A percentile compares a stretch with the other conserved stretches of the same genome.
These are phyloP conservation scores for Pseudochirops cupreus DNA, from an alignment of 2,797 vertebrate species.

Conservation along the genomic window DNA sequence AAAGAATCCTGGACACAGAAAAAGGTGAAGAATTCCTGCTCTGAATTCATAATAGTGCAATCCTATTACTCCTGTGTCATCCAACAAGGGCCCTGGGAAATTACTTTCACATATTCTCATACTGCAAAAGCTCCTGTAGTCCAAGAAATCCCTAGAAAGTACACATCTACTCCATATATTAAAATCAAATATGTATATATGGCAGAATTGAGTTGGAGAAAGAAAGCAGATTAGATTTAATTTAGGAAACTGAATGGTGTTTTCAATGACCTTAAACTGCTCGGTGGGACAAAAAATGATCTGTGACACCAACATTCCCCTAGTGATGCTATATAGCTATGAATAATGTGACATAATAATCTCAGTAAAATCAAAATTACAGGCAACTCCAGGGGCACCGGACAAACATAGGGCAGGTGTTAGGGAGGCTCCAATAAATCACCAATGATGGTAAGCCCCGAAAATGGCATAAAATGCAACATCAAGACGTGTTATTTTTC, in stretches of 20 bases:
- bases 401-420: neutral
- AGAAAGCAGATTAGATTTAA: neutral
- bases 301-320: neutral
- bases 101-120: neutral
- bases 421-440: neutral
- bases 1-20: neutral
- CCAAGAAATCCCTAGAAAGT: conserved; percentile 3
- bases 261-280: neutral
- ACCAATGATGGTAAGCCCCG: neutral
- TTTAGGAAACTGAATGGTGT: neutral
- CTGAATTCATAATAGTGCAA: neutral
- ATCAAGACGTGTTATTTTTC: neutral
- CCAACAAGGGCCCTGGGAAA: neutral
- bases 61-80: neutral
- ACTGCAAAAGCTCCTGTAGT: neutral
- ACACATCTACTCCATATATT: neutral
- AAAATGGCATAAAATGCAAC: neutral
- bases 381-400: neutral
- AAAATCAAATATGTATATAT: neutral
- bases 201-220: neutral
- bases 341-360: neutral
- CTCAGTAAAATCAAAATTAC: neutral
- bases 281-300: neutral
- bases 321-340: neutral
- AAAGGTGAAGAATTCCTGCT: neutral